Evolutionary conservation across 1,140 invertebrate species (phyloP).

Genomic region (Aricia agestis): DNA sequence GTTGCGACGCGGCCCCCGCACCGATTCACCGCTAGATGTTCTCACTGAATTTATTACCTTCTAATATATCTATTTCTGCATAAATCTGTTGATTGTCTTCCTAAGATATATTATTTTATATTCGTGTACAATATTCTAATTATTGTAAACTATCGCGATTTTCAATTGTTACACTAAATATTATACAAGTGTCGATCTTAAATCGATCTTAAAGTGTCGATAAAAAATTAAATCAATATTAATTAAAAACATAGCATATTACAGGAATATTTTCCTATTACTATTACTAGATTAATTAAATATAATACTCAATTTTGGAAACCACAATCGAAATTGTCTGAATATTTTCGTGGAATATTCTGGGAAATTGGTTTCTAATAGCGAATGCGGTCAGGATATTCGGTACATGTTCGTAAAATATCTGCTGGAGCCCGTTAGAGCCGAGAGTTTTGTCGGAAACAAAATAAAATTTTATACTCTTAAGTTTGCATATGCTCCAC

Average conservation of each 20-base stretch:
- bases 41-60: neutral
- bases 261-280: too few relatives aligned
- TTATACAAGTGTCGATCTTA: too few relatives aligned
- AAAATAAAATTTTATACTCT: slow-evolving; percentile 7
- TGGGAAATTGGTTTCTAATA: slow-evolving; percentile 6
- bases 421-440: neutral
- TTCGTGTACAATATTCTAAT: too few relatives aligned
- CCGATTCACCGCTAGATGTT: neutral
- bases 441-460: neutral
- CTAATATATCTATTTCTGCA: neutral
- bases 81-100: neutral
- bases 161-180: too few relatives aligned
- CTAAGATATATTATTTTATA: neutral
- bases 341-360: slow-evolving; percentile 14
- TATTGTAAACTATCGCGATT: too few relatives aligned
- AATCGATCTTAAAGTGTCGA: too few relatives aligned
- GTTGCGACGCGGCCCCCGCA: neutral
- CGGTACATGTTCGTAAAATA: slow-evolving; percentile 11
- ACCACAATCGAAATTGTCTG: neutral
- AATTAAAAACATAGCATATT: too few relatives aligned
- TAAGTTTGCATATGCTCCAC: neutral
- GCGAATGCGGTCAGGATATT: slow-evolving; percentile 6
- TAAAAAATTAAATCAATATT: too few relatives aligned
- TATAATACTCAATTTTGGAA: neutral
- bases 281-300: neutral